These are phyloP conservation scores for Chironex yamaguchii DNA, from an alignment of 30 jellyfish, hydroid and myxozoan species.

Conservation along the genomic window DNA sequence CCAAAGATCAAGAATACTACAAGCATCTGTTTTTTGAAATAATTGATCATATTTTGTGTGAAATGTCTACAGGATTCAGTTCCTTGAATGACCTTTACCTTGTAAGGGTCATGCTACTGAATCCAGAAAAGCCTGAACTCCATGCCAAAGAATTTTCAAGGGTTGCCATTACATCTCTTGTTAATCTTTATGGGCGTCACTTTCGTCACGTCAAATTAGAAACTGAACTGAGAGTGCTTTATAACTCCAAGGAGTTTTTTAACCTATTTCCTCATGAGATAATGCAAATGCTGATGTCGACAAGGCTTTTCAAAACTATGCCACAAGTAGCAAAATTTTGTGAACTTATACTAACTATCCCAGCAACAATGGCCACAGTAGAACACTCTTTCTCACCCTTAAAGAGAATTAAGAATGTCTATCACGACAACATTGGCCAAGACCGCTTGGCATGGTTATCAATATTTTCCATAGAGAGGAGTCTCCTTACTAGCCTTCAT, in stretches of 20 bases:
- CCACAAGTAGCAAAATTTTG: background rate
- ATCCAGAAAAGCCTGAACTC: too few species aligned
- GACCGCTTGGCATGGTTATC: background rate
- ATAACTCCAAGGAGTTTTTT: background rate
- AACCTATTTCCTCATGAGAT: background rate
- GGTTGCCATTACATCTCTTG: background rate
- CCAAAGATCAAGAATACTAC: too few species aligned
- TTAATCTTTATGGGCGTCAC: background rate
- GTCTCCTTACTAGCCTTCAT: background rate
- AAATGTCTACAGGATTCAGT: too few species aligned
- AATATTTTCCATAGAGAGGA: background rate
- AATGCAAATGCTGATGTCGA: background rate
- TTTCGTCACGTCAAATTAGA: background rate
- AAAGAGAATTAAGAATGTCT: background rate
- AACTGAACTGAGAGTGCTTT: background rate
- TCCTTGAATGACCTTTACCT: too few species aligned
- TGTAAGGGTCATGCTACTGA: too few species aligned
- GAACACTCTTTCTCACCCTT: background rate
- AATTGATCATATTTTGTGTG: too few species aligned
- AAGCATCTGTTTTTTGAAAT: too few species aligned
- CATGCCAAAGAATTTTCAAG: background rate
- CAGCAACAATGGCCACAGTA: background rate
- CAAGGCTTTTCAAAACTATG: background rate
- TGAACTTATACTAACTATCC: background rate
- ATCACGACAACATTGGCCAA: background rate